Evolutionary conservation across 2,113 vertebrate species (phyloP).

Genomic region (Platichthys stellatus): DNA sequence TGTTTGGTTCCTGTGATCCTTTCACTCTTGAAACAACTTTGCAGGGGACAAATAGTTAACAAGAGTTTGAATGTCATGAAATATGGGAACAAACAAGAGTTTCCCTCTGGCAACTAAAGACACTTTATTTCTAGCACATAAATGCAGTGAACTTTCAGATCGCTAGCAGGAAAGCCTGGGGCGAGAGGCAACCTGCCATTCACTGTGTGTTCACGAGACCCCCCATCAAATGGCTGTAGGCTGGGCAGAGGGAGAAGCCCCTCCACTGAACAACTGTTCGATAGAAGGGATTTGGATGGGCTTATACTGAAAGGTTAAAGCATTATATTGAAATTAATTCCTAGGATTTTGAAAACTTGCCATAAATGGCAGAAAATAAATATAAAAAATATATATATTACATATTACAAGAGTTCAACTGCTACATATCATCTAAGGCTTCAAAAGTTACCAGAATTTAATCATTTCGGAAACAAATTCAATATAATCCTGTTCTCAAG

Average conservation of each 20-base stretch:
- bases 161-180: slow-evolving; percentile 29
- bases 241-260: background rate
- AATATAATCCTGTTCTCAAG: too few species aligned
- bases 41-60: slow-evolving; percentile 9
- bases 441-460: too few species aligned
- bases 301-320: background rate
- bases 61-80: slow-evolving; percentile 3
- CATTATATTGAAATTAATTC: too few species aligned
- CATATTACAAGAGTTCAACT: too few species aligned
- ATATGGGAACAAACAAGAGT: slow-evolving; percentile 6
- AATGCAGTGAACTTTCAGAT: slow-evolving; percentile 43
- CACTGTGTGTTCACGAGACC: slow-evolving; percentile 6
- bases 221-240: background rate
- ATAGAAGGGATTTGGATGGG: background rate
- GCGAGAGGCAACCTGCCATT: slow-evolving; percentile 44
- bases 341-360: background rate
- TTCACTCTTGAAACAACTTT: background rate
- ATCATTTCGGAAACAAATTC: too few species aligned
- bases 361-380: background rate
- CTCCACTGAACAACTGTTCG: background rate
- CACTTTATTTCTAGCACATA: slow-evolving; percentile 19
- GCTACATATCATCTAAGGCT: too few species aligned
- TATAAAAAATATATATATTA: too few species aligned
- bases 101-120: slow-evolving; percentile 31
- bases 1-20: background rate